phyloP scores from a whole-genome alignment of 2,888 invertebrate species.

The Oscheius sp. region DNA sequence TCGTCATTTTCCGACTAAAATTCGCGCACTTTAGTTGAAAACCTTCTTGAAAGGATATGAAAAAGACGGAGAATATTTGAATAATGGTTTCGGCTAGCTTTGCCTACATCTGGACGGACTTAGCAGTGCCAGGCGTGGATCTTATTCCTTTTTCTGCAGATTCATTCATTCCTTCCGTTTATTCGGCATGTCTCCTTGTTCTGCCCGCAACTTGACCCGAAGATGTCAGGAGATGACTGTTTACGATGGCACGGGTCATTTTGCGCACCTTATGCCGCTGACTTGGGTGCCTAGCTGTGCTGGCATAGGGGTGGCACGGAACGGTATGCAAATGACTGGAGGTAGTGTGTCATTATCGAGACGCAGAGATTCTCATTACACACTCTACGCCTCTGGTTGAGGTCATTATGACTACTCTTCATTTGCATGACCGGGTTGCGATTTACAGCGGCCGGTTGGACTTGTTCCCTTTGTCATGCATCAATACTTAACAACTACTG shows the following conservation, averaged over 20 bases:
- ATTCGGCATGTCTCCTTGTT: neutral
- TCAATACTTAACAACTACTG: neutral
- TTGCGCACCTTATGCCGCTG: neutral
- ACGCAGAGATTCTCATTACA: slow-evolving; percentile 23
- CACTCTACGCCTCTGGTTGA: neutral
- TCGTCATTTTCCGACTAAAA: too few relatives aligned
- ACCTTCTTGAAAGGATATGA: too few relatives aligned
- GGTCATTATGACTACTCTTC: slow-evolving; percentile 8
- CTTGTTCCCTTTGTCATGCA: neutral
- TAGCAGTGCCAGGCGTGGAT: neutral
- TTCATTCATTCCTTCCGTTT: neutral
- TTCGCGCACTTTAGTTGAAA: too few relatives aligned
- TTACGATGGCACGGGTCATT: neutral
- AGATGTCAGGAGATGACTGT: neutral
- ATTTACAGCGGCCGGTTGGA: too few relatives aligned
- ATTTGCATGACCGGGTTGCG: too few relatives aligned
- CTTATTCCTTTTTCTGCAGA: too few relatives aligned
- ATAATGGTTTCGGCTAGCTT: neutral
- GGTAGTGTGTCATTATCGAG: neutral
- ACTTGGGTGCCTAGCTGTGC: slow-evolving; percentile 13
- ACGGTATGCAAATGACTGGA: slow-evolving; percentile 24
- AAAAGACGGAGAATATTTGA: too few relatives aligned
- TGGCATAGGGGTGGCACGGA: slow-evolving; percentile 5
- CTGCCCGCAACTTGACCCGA: neutral
- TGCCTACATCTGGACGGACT: neutral